Evolutionary conservation across 1,140 invertebrate species (phyloP), one percentile per base, ranked within the genome.

Genomic region (Calliopsis andreniformis): DNA sequence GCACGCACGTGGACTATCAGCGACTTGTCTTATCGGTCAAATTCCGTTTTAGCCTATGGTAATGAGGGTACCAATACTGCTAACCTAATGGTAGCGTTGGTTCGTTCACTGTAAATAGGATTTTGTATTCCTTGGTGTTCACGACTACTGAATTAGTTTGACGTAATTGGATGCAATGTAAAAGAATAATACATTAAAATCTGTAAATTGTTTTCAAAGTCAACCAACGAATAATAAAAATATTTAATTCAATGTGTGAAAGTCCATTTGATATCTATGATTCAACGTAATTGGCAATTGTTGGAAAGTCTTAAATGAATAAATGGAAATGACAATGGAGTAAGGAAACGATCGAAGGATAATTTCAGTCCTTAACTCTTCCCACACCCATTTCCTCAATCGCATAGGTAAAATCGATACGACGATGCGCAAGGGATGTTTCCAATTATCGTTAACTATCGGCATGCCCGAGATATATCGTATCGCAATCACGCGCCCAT

Each of bases 381-480:
- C 78, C 84, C 82, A 67, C 72, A 73, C 73, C 84, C 79, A 83
- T 87, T 87, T 87, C 86, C 86, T 87, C 84, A 87, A 87, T 87
- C 85, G 86, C 61, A 67, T 53, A 73, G 76, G 66, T 79, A 67
- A 75, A 78, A 80, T 78, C 83, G 70, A 87, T 80, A 76, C 53
- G 55, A 66, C 76, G 83, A 87, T 81, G 82, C 72, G 73, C 84
- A 84, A 87, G 80, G 86, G 86, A 87, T 87, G 87, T 87, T 87
- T 84, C 84, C 84, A 88, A 88, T 88, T 88, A 88, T 86, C 85
- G 80, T 80, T 87, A 88, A 87, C 83, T 81, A 85, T 84, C 78
- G 73, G 76, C 72, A 69, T 56, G 70, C 75, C 78, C 77, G 85
- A 85, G 82, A 83, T 78, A 80, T 84, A 78, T 73, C 66, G 80